Percentiles rank a stretch among this genome's conserved stretches.
These are phyloP conservation scores for Episyrphus balteatus DNA, from an alignment of 1,140 invertebrate species.

Conservation along the genomic window DNA sequence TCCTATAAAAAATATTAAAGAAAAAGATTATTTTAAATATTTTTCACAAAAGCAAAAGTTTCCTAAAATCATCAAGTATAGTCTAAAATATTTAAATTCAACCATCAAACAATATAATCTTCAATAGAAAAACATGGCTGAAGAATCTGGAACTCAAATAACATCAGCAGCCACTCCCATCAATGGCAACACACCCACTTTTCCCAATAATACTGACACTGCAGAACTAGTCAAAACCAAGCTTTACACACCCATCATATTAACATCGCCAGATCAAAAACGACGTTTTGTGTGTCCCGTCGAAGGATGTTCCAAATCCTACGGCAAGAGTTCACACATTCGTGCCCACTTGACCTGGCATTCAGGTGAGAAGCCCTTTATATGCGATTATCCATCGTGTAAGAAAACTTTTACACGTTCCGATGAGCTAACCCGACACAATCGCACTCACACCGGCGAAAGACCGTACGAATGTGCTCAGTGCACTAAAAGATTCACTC, in stretches of 20 bases:
- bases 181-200: too few species aligned
- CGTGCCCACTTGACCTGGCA: conserved; percentile 34
- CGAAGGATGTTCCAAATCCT: conserved; percentile 32
- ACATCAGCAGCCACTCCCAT: too few species aligned
- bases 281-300: conserved; percentile 29
- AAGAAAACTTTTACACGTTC: conserved; percentile 40
- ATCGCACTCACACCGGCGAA: conserved; percentile 58
- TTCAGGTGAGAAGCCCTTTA: conserved; percentile 42
- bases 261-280: conserved; percentile 26
- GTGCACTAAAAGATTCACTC: conserved; percentile 67
- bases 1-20: too few species aligned
- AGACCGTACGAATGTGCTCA: conserved; percentile 64
- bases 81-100: too few species aligned
- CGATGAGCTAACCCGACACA: conserved; percentile 39
- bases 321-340: conserved; percentile 33
- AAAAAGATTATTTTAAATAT: too few species aligned
- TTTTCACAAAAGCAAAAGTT: too few species aligned
- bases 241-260: conserved; percentile 1
- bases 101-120: too few species aligned
- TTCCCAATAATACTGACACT: too few species aligned
- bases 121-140: too few species aligned
- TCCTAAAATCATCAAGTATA: too few species aligned
- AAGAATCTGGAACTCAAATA: too few species aligned
- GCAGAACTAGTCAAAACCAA: too few species aligned
- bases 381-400: conserved; percentile 46